A percentile compares a stretch with the other conserved stretches of the same genome.
Conservation (phyloP, 2,888 invertebrate species). For the Muschampia plurimacula region DNA sequence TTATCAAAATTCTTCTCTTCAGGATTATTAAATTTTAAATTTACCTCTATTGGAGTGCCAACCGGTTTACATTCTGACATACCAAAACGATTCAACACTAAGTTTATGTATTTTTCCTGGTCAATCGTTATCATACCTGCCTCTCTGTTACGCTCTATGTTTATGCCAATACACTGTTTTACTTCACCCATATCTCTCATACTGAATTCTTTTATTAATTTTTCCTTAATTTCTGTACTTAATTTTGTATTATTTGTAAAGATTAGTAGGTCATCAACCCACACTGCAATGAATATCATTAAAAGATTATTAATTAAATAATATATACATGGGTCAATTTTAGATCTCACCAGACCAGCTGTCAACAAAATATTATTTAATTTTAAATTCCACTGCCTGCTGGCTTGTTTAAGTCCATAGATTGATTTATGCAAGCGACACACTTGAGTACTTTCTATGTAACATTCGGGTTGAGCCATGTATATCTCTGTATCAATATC, state of each 20-base stretch:
- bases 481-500: slow-evolving; percentile 33
- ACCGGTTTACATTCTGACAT: not conserved
- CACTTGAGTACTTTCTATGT: slow-evolving; percentile 39
- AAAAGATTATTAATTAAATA: not conserved
- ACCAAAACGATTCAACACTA: not conserved
- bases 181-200: not conserved
- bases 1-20: not conserved
- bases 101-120: not conserved
- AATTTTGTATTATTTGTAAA: too few relatives aligned
- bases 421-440: slow-evolving; percentile 42
- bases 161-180: not conserved
- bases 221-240: not conserved
- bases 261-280: too few relatives aligned
- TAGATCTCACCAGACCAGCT: slow-evolving; percentile 37
- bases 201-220: not conserved
- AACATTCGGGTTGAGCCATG: not conserved
- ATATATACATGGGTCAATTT: slow-evolving; percentile 44
- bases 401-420: slow-evolving; percentile 43
- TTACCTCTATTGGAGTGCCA: not conserved
- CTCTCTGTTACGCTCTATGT: not conserved
- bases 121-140: not conserved
- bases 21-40: not conserved
- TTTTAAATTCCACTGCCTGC: slow-evolving; percentile 43
- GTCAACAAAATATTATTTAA: slow-evolving; percentile 31
- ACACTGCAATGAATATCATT: too few relatives aligned